Evolutionary conservation across 2,888 invertebrate genomes (phyloP).

Genomic region (Leptopterna dolabrata): DNA sequence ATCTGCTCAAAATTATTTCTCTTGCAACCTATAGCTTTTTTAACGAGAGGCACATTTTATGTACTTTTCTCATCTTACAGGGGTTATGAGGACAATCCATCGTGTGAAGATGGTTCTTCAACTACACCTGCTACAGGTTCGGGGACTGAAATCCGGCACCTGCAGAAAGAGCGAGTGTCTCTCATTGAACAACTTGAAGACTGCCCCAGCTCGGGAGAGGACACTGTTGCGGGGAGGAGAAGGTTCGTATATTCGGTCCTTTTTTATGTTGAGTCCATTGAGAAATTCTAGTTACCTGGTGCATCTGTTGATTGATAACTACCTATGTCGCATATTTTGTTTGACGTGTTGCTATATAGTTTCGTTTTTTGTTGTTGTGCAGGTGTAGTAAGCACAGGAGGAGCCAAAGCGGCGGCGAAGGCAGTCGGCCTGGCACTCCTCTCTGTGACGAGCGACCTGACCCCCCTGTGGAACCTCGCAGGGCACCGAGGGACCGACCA

Average conservation of each 20-base stretch:
- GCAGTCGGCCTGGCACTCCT: constrained; percentile 87
- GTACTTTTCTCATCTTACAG: constrained; percentile 46
- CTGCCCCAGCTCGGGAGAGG: constrained; percentile 63
- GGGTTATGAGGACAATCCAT: constrained; percentile 62
- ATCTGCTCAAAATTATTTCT: too few species aligned
- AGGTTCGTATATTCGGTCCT: not conserved
- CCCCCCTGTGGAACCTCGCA: constrained; percentile 80
- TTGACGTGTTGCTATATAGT: not conserved
- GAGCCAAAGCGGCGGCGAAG: constrained; percentile 68
- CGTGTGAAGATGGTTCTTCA: constrained; percentile 59
- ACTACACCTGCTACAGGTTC: constrained; percentile 55
- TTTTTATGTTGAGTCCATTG: not conserved
- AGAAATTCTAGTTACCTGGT: too few species aligned
- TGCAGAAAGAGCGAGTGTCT: constrained; percentile 76
- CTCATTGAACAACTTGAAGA: constrained; percentile 76
- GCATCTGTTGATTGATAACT: too few species aligned
- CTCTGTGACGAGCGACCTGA: constrained; percentile 85
- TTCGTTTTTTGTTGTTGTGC: not conserved
- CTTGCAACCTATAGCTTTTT: too few species aligned
- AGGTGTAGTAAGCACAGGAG: constrained; percentile 69
- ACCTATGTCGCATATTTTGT: too few species aligned
- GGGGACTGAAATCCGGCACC: constrained; percentile 72
- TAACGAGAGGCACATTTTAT: too few species aligned
- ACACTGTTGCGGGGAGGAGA: constrained; percentile 66
- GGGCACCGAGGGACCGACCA: constrained; percentile 75